A percentile compares a stretch with the other conserved stretches of the same genome.
These are phyloP conservation scores for Limnephilus rhombicus DNA, from an alignment of 2,888 invertebrate species.

Conservation along the genomic window DNA sequence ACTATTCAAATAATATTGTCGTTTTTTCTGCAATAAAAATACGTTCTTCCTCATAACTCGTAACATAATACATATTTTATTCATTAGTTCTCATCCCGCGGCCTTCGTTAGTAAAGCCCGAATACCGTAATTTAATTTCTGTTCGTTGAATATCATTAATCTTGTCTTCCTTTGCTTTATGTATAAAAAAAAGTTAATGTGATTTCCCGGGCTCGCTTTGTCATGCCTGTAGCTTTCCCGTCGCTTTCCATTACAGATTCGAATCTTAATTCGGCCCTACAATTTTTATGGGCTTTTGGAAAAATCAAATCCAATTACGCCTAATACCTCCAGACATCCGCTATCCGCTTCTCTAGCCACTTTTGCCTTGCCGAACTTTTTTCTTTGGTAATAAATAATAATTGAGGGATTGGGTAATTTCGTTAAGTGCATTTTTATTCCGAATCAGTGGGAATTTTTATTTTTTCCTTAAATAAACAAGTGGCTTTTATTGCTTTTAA, in stretches of 20 bases:
- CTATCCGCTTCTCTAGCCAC: slow-evolving; percentile 13
- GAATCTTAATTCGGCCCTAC: slow-evolving; percentile 32
- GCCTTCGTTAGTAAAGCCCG: background rate
- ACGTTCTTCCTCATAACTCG: background rate
- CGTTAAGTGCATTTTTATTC: background rate
- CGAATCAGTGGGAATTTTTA: background rate
- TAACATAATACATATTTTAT: background rate
- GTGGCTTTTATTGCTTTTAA: background rate
- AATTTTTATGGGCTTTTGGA: slow-evolving; percentile 37
- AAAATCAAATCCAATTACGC: slow-evolving; percentile 49
- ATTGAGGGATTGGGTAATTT: background rate
- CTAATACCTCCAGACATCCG: slow-evolving; percentile 14
- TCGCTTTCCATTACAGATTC: slow-evolving; percentile 46
- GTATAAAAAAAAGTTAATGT: slow-evolving; percentile 47
- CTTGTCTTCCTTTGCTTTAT: slow-evolving; percentile 45
- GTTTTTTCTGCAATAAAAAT: background rate
- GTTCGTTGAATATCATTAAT: slow-evolving; percentile 49
- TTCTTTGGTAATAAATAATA: background rate
- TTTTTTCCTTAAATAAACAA: background rate
- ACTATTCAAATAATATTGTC: background rate
- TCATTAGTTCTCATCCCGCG: background rate
- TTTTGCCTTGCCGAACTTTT: slow-evolving; percentile 5
- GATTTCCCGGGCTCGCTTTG: slow-evolving; percentile 48
- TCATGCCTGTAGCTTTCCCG: slow-evolving; percentile 38
- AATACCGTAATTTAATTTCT: slow-evolving; percentile 53